phyloP scores from a whole-genome alignment of 2,113 vertebrate genomes.

The Helogale parvula region DNA sequence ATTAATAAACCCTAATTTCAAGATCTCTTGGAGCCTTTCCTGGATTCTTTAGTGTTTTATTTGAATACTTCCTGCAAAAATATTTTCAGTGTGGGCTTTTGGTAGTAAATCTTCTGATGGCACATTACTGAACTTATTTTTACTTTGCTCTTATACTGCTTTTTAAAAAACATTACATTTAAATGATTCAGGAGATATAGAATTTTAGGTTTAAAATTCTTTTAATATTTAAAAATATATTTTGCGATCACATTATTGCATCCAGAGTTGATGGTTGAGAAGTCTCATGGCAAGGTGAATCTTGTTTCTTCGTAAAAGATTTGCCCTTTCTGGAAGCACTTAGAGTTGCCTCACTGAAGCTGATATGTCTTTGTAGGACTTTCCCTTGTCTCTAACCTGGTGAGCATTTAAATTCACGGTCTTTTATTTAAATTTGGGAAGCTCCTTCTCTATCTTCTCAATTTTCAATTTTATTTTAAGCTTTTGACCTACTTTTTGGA shows the following conservation, averaged over 20 bases:
- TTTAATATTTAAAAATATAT: neutral
- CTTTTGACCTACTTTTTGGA: neutral
- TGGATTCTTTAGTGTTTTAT: neutral
- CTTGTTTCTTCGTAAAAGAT: neutral
- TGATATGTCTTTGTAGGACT: neutral
- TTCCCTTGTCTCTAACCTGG: neutral
- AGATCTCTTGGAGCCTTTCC: neutral
- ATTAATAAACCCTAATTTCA: neutral
- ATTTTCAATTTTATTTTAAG: neutral
- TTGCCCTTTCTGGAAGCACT: neutral
- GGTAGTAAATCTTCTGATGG: neutral
- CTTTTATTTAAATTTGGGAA: neutral
- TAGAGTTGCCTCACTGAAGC: neutral
- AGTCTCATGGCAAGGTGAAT: neutral
- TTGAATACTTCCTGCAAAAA: neutral
- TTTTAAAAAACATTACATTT: neutral
- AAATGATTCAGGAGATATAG: neutral
- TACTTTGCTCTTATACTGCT: neutral
- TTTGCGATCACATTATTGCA: neutral
- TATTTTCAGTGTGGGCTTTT: neutral
- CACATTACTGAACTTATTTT: neutral
- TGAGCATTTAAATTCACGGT: neutral
- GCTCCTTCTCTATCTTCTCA: neutral
- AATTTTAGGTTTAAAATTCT: neutral
- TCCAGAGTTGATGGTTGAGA: neutral